Evolutionary conservation across 2,113 vertebrate species (phyloP).

Genomic region (Cathartes aura): DNA sequence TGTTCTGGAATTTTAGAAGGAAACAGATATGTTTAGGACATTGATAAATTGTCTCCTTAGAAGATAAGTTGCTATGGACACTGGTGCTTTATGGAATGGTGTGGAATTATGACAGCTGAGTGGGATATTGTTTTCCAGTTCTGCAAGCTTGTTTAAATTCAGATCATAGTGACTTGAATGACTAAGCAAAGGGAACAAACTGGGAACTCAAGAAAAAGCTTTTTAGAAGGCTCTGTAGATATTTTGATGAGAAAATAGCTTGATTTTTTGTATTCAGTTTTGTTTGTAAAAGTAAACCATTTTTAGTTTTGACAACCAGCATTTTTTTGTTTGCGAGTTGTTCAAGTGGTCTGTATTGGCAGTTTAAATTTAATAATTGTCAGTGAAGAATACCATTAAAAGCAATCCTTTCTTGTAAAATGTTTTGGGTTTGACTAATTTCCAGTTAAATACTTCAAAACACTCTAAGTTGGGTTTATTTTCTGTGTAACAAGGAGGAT

Average conservation of each 20-base stretch:
- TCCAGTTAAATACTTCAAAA: not conserved
- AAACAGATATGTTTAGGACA: not conserved
- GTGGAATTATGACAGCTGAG: not conserved
- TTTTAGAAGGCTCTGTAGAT: not conserved
- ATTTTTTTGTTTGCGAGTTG: not conserved
- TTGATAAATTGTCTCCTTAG: not conserved
- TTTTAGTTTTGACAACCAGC: not conserved
- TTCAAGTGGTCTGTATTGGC: not conserved
- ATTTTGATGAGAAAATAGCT: not conserved
- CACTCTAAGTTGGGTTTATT: not conserved
- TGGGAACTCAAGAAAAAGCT: not conserved
- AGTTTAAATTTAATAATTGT: not conserved
- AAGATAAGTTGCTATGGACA: not conserved
- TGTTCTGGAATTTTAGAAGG: not conserved
- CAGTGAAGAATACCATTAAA: not conserved
- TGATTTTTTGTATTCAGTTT: not conserved
- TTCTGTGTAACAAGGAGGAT: not conserved
- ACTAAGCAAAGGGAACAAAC: not conserved
- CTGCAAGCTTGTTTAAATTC: not conserved
- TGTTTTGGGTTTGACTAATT: not conserved
- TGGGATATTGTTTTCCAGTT: not conserved
- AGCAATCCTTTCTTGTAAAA: not conserved
- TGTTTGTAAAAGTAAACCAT: not conserved
- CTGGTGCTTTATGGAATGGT: not conserved
- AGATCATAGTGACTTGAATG: not conserved